phyloP scores from a whole-genome alignment of 1,140 invertebrate species.

The Halesus radiatus region DNA sequence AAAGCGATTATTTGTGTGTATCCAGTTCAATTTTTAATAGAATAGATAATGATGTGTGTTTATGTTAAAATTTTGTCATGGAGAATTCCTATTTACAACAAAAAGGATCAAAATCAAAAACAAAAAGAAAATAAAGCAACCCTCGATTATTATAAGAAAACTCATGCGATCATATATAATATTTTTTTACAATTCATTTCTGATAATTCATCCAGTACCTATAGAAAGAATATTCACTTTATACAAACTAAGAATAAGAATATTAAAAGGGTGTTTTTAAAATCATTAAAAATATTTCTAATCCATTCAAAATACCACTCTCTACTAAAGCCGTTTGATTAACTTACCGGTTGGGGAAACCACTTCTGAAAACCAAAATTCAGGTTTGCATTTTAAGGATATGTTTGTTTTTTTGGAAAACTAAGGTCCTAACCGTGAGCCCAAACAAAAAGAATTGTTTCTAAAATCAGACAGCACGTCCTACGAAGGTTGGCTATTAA shows the following conservation, averaged over 20 bases:
- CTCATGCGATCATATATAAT: background rate
- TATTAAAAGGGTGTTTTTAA: constrained; percentile 10
- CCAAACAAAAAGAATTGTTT: background rate
- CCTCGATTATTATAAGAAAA: background rate
- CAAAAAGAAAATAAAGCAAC: too few species aligned
- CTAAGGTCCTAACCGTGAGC: background rate
- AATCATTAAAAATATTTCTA: constrained; percentile 42
- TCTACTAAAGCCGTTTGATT: constrained; percentile 50
- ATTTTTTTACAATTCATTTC: too few species aligned
- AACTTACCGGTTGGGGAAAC: constrained; percentile 56
- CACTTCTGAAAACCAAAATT: constrained; percentile 56
- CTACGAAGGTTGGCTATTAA: constrained; percentile 12
- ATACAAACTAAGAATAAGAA: background rate
- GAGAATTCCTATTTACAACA: too few species aligned
- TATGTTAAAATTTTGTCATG: too few species aligned
- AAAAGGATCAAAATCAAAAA: too few species aligned
- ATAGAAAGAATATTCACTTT: background rate
- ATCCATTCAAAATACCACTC: constrained; percentile 37
- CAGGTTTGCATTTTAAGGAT: constrained; percentile 46
- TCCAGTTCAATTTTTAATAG: too few species aligned
- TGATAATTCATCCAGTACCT: background rate
- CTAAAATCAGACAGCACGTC: background rate
- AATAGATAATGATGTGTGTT: too few species aligned
- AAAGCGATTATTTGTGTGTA: too few species aligned
- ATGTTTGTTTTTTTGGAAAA: constrained; percentile 11